Evolutionary conservation across 2,888 invertebrate species (phyloP).

Genomic region (Rhodophaea formosa): DNA sequence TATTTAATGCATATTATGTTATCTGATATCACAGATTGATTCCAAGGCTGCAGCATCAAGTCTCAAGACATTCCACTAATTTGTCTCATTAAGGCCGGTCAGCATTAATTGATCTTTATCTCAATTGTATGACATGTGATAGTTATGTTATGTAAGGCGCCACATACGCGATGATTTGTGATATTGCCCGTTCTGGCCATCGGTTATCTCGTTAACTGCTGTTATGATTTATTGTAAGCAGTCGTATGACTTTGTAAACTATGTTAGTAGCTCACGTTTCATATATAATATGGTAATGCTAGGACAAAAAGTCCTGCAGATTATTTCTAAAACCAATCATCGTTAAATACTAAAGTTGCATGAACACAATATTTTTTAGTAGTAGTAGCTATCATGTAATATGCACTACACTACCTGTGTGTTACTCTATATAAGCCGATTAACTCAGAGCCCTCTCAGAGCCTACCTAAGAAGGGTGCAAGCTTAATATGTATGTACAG

Average conservation of each 20-base stretch:
- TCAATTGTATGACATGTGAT: conserved; percentile 59
- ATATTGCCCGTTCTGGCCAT: conserved; percentile 28
- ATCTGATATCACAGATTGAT: conserved; percentile 13
- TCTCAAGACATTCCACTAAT: conserved; percentile 35
- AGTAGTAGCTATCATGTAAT: too few species aligned
- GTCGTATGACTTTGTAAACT: background rate
- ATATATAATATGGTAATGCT: too few species aligned
- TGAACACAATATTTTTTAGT: too few species aligned
- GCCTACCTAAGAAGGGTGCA: too few species aligned
- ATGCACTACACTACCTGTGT: too few species aligned
- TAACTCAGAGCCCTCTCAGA: too few species aligned
- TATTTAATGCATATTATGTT: conserved; percentile 12
- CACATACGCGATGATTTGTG: conserved; percentile 12
- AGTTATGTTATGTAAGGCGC: conserved; percentile 34
- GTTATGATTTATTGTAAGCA: conserved; percentile 3
- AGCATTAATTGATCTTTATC: conserved; percentile 60
- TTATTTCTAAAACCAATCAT: too few species aligned
- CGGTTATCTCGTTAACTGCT: background rate
- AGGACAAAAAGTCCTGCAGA: too few species aligned
- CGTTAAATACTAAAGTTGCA: too few species aligned
- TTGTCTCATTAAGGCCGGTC: conserved; percentile 60
- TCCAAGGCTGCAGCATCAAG: conserved; percentile 6
- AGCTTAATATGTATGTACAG: too few species aligned
- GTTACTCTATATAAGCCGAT: too few species aligned
- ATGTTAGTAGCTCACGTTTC: background rate